Evolutionary conservation across 2,888 invertebrate genomes (phyloP), one percentile per base, ranked within the genome.

Genomic region (Marasmarcha lunaedactyla): DNA sequence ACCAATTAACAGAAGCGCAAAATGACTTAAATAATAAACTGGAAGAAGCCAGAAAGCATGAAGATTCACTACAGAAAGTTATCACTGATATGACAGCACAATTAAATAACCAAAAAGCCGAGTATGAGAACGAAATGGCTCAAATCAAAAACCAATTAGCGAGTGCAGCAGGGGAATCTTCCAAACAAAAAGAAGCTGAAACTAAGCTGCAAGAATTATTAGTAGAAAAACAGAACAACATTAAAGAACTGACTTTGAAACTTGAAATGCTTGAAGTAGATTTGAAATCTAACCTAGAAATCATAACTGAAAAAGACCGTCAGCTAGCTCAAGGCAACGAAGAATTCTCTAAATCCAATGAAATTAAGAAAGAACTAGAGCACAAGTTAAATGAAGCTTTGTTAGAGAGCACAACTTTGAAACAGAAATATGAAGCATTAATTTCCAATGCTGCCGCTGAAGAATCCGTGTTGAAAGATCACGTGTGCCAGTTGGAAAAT

Each of bases 11-110:
- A 38, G 74, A 72, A 52, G 83, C 83, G 10, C 77, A 81, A 49
- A 78, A 83, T 46, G 81, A 84, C 46, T 61, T 85, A 27, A 74
- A 73, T 50, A 73, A 79, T 44, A 76, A 85, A 58, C 50, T 77
- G 14, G 84, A 84, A 55, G 74, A 78, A 56, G 81, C 86, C 38
- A 68, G 70, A 45, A 72, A 71, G 54, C 71, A 85, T 40, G 83
- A 85, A 59, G 77, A 79, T 48, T 78, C 71, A 1, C 56, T 85
- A 38, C 77, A 84, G 57, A 81, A 77, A 50, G 61, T 77, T 46
- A 57, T 85, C 41, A 62, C 78, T 44, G 73, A 79, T 48, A 71
- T 79, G 57, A 69, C 74, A 34, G 53, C 71, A 33, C 84, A 86
- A 53, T 55, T 84, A 39, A 76, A 76, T 49, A 68, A 62, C 40